Percentiles rank a stretch among this genome's conserved stretches.
Evolutionary conservation across 2,113 vertebrate species (phyloP).

Genomic region (Agelaius phoeniceus): DNA sequence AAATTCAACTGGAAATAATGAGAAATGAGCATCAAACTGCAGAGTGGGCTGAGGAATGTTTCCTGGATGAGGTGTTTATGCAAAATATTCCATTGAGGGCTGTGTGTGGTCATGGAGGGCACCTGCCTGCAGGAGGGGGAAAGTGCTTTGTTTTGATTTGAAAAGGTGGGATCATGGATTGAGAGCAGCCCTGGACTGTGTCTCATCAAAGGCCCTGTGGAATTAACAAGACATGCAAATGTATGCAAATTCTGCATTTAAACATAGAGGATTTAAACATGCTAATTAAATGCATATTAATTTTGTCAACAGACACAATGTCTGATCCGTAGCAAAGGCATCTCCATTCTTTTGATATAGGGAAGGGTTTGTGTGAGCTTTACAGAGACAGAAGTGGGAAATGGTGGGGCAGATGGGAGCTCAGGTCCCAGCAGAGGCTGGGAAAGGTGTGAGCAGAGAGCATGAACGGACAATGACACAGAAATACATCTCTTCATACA

Average conservation of each 20-base stretch:
- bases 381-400: neutral
- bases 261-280: slow-evolving; percentile 44
- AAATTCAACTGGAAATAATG: neutral
- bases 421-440: neutral
- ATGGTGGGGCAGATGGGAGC: rapidly evolving
- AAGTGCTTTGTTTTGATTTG: neutral
- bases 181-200: neutral
- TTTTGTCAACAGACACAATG: slow-evolving; percentile 36
- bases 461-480: rapidly evolving
- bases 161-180: neutral
- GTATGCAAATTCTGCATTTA: slow-evolving; percentile 48
- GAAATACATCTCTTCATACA: neutral
- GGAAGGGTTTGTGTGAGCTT: neutral
- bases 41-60: neutral
- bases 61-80: rapidly evolving
- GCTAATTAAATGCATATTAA: slow-evolving; percentile 61
- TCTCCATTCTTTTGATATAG: neutral
- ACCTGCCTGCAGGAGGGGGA: neutral
- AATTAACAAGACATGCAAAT: slow-evolving; percentile 46
- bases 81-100: neutral
- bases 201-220: slow-evolving; percentile 15
- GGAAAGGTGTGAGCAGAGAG: neutral
- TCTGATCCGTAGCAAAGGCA: neutral
- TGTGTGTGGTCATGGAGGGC: neutral
- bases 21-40: neutral